A percentile compares a stretch with the other conserved stretches of the same genome.
Evolutionary conservation across 2,888 invertebrate species (phyloP).

Genomic region (Ennomos fuscantarius): DNA sequence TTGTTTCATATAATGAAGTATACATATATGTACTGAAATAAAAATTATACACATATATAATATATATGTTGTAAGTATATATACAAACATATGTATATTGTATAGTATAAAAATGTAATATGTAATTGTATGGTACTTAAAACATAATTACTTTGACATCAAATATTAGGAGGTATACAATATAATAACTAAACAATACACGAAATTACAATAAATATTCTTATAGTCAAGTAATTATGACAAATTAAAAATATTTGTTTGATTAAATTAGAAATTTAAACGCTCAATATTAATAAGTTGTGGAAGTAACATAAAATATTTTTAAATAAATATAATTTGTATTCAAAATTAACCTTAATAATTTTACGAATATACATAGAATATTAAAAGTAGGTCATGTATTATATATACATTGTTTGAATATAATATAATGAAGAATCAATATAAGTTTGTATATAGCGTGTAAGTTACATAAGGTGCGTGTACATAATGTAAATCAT

Average conservation of each 20-base stretch:
- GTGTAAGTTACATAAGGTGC: constrained; percentile 47
- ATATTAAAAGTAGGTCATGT: background rate
- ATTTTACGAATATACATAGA: background rate
- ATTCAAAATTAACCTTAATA: constrained; percentile 2
- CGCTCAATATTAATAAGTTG: constrained; percentile 33
- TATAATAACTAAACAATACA: constrained; percentile 37
- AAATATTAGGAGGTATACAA: constrained; percentile 46
- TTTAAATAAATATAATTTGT: background rate
- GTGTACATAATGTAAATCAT: constrained; percentile 60
- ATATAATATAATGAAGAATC: constrained; percentile 9
- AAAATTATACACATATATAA: no score
- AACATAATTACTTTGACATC: constrained; percentile 24
- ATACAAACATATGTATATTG: no score
- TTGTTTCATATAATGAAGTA: no score
- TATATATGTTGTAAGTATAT: no score
- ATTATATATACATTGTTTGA: constrained; percentile 2
- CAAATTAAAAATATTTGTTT: background rate
- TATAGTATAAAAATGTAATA: no score
- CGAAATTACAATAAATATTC: no score
- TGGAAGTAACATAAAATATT: constrained; percentile 5
- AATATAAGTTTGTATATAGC: constrained; percentile 40
- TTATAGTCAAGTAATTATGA: background rate
- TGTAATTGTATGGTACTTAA: no score
- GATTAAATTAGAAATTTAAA: constrained; percentile 12
- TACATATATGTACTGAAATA: no score